Percentiles rank a stretch among this genome's conserved stretches.
phyloP scores from a whole-genome alignment of 2,888 invertebrate genomes.

The Petrolisthes cinctipes region DNA sequence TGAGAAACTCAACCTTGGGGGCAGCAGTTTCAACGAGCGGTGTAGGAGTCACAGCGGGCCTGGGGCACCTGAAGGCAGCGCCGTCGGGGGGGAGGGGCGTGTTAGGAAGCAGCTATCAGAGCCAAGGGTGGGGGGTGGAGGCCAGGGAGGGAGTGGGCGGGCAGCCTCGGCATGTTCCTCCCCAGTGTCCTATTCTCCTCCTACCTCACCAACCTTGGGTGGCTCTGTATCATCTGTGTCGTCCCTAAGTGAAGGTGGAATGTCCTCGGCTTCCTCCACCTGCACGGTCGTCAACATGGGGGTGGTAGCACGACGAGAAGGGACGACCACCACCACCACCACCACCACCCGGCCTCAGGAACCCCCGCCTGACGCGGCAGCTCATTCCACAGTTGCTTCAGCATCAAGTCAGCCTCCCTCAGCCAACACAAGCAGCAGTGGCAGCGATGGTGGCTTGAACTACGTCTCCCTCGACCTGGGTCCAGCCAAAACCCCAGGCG shows the following conservation, averaged over 20 bases:
- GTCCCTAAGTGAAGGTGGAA: slow-evolving; percentile 64
- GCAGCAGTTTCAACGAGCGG: slow-evolving; percentile 46
- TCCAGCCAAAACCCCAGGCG: slow-evolving; percentile 42
- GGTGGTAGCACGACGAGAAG: slow-evolving; percentile 36
- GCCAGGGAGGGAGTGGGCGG: slow-evolving; percentile 35
- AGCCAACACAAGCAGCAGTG: slow-evolving; percentile 26
- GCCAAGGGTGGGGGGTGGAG: slow-evolving; percentile 53
- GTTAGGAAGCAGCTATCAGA: slow-evolving; percentile 52
- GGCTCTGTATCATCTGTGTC: slow-evolving; percentile 64
- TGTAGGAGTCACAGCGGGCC: slow-evolving; percentile 64
- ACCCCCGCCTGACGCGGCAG: background rate
- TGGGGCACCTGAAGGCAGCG: slow-evolving; percentile 62
- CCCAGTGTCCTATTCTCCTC: slow-evolving; percentile 64
- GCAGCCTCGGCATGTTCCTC: slow-evolving; percentile 65
- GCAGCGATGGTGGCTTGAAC: slow-evolving; percentile 51
- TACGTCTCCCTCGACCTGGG: slow-evolving; percentile 58
- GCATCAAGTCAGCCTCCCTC: slow-evolving; percentile 43
- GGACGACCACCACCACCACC: slow-evolving; percentile 6
- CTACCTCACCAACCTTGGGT: slow-evolving; percentile 64
- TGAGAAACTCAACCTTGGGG: slow-evolving; percentile 49
- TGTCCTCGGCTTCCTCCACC: slow-evolving; percentile 65
- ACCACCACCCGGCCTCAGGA: too few species aligned
- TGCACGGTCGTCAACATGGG: slow-evolving; percentile 65
- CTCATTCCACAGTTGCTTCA: slow-evolving; percentile 46
- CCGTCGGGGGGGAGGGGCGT: slow-evolving; percentile 49